Evolutionary conservation across 2,113 vertebrate genomes (phyloP).

Genomic region (Dascyllus trimaculatus): DNA sequence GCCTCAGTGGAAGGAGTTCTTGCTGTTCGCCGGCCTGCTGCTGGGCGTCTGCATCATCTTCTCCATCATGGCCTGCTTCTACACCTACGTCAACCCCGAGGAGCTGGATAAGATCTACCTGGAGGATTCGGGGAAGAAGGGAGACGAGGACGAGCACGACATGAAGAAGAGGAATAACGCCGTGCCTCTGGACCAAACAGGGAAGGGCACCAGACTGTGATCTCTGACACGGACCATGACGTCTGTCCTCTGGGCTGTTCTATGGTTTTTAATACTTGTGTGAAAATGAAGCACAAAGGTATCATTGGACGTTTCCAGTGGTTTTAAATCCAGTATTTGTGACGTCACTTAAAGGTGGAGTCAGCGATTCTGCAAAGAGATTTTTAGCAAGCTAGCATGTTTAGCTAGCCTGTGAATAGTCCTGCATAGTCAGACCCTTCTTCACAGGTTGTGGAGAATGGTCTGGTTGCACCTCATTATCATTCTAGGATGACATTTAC

Average conservation of each 20-base stretch:
- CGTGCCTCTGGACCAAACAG: not conserved
- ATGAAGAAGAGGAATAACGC: slow-evolving; percentile 15
- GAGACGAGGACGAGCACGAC: slow-evolving; percentile 41
- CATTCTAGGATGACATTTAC: too few relatives aligned
- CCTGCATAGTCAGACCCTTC: too few relatives aligned
- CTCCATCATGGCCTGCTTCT: slow-evolving; percentile 95
- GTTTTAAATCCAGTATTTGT: not conserved
- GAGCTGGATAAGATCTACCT: slow-evolving; percentile 76
- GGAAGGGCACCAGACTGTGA: slow-evolving; percentile 87
- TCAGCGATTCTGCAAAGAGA: too few relatives aligned
- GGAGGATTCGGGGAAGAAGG: slow-evolving; percentile 64
- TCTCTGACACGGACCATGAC: too few relatives aligned
- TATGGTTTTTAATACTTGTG: not conserved
- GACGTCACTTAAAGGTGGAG: not conserved
- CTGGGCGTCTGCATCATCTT: slow-evolving; percentile 92
- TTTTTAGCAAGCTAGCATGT: too few relatives aligned
- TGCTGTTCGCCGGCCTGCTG: slow-evolving; percentile 92
- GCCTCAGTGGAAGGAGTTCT: slow-evolving; percentile 95
- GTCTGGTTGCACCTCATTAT: too few relatives aligned
- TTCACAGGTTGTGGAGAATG: too few relatives aligned
- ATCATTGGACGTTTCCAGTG: not conserved
- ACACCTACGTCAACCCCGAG: slow-evolving; percentile 88
- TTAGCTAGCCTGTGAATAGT: too few relatives aligned
- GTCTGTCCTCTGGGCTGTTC: not conserved
- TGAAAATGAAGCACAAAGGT: slow-evolving; percentile 18